Percentiles rank a stretch among this genome's conserved stretches.
These are phyloP conservation scores for Bombyx mandarina DNA, from an alignment of 1,140 invertebrate species.

Conservation along the genomic window DNA sequence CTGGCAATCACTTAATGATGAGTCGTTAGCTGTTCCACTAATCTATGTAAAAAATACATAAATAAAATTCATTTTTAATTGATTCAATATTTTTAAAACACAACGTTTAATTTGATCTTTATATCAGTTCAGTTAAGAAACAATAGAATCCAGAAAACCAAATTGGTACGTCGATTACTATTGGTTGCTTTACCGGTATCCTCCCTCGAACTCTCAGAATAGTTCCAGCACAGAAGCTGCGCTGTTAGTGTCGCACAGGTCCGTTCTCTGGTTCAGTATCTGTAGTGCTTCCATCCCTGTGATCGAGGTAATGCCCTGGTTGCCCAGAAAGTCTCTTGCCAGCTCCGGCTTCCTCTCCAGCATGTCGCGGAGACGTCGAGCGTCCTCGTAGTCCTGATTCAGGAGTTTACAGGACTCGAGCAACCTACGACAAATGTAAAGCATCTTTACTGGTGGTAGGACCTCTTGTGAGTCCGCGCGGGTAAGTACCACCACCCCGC, in stretches of 20 bases:
- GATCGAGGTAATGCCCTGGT: constrained; percentile 28
- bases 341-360: constrained; percentile 18
- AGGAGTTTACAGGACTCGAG: constrained; percentile 85
- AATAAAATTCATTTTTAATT: too few relatives aligned
- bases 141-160: neutral
- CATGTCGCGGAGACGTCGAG: constrained; percentile 75
- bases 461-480: too few relatives aligned
- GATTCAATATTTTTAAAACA: too few relatives aligned
- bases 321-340: constrained; percentile 12
- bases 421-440: constrained; percentile 74
- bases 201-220: constrained; percentile 52
- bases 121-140: too few relatives aligned
- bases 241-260: constrained; percentile 34
- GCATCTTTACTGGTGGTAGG: too few relatives aligned
- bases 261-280: constrained; percentile 60
- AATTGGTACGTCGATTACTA: neutral
- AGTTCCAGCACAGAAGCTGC: constrained; percentile 51
- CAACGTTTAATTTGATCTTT: too few relatives aligned
- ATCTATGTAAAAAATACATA: too few relatives aligned
- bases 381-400: constrained; percentile 82
- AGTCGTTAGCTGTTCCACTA: too few relatives aligned
- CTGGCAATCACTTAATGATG: too few relatives aligned
- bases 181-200: constrained; percentile 4
- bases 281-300: constrained; percentile 29
- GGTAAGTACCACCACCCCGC: too few relatives aligned